Conservation (phyloP, 37 sponge, comb jelly and placozoan species). For the Halichondria panicea region DNA sequence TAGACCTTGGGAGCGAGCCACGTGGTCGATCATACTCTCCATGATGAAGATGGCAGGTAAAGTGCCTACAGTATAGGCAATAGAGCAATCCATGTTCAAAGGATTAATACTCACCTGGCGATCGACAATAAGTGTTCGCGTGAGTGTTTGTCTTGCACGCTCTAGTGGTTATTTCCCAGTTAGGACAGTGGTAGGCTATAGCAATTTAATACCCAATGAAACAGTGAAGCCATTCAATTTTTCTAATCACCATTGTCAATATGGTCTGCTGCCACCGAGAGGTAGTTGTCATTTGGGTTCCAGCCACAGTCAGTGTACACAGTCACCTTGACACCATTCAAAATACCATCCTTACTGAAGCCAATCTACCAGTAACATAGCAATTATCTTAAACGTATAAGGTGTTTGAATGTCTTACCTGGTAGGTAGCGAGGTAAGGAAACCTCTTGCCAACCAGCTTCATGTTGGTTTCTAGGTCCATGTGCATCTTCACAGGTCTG, state of each 20-base stretch:
- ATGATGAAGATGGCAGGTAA: constrained; percentile 76
- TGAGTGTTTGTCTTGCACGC: constrained; percentile 72
- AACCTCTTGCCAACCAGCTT: constrained; percentile 75
- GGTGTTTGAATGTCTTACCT: constrained; percentile 25
- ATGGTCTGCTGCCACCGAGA: not conserved
- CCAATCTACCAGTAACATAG: constrained; percentile 44
- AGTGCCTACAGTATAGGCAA: constrained; percentile 36
- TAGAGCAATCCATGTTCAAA: no score
- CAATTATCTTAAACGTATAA: not conserved
- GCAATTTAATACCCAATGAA: no score
- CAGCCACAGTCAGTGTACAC: constrained; percentile 66
- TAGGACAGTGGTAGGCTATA: constrained; percentile 63
- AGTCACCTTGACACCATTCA: constrained; percentile 62
- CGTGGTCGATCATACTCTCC: constrained; percentile 78
- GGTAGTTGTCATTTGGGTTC: constrained; percentile 36
- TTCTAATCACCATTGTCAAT: constrained; percentile 33
- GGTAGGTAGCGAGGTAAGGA: constrained; percentile 62
- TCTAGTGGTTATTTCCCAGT: constrained; percentile 64
- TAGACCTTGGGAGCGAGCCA: constrained; percentile 51
- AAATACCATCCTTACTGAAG: constrained; percentile 53
- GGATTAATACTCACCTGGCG: constrained; percentile 79
- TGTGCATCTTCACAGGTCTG: constrained; percentile 79
- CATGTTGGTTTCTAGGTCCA: constrained; percentile 89
- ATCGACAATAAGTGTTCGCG: constrained; percentile 47
- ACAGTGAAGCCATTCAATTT: not conserved